A percentile compares a stretch with the other conserved stretches of the same genome.
Conservation (phyloP, 1,140 invertebrate species). For the Ceratosolen fusciceps region DNA sequence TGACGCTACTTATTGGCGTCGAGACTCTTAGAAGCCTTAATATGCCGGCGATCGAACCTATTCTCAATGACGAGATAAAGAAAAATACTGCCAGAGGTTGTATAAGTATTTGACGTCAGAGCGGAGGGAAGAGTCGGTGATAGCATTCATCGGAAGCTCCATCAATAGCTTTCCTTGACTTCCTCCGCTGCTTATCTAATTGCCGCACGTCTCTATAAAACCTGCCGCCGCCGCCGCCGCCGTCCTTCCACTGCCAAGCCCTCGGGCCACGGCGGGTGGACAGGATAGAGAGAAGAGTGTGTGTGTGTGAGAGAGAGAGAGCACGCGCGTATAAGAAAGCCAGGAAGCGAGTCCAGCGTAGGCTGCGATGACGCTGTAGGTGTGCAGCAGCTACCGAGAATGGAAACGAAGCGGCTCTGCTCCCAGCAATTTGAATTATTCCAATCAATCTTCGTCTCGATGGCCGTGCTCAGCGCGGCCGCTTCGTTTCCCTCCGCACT, state of each 20-base stretch:
- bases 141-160: background rate
- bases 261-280: no score
- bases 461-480: background rate
- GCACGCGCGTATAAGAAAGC: background rate
- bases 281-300: no score
- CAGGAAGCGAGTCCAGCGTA: constrained; percentile 18
- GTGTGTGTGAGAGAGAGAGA: no score
- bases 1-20: no score
- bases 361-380: background rate
- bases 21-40: no score
- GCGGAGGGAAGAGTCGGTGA: background rate
- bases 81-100: no score
- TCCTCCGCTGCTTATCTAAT: constrained; percentile 39
- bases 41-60: no score
- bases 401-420: constrained; percentile 23
- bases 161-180: constrained; percentile 26
- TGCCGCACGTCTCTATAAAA: constrained; percentile 29
- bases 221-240: background rate
- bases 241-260: no score
- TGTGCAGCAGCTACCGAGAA: background rate
- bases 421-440: constrained; percentile 36
- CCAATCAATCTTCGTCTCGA: constrained; percentile 34
- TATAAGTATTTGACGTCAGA: no score
- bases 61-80: no score
- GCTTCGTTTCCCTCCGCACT: background rate